Conservation (phyloP, 35 echinoderm and acorn worm genomes). For the Heliocidaris tuberculata region DNA sequence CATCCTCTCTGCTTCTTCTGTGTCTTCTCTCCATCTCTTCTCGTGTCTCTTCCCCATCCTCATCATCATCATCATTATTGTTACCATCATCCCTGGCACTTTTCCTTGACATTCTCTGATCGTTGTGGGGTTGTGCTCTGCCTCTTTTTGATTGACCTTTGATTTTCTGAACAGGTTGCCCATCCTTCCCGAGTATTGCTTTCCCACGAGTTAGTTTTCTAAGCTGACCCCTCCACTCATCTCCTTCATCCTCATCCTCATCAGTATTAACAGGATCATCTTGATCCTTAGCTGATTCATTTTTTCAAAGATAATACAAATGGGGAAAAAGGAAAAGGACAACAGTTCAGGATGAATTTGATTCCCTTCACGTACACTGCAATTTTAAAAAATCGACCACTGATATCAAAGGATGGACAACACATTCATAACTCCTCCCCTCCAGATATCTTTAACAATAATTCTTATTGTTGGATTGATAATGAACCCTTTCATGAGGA, state of each 20-base stretch:
- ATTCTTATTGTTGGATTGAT: too few species aligned
- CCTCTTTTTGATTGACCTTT: background rate
- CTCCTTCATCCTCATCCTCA: background rate
- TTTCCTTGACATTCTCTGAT: background rate
- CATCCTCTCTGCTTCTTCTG: background rate
- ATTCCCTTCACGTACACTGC: background rate
- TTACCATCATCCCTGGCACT: conserved; percentile 3
- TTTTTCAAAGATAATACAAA: background rate
- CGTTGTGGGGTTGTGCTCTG: background rate
- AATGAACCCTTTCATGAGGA: too few species aligned
- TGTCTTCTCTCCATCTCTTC: background rate
- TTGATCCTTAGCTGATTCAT: background rate
- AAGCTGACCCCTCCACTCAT: background rate
- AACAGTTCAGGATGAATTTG: background rate
- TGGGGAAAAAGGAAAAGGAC: background rate
- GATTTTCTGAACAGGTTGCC: conserved; percentile 27
- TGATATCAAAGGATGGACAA: background rate
- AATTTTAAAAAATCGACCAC: background rate
- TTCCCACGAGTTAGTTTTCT: conserved; percentile 39
- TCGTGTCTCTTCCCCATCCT: conserved; percentile 38
- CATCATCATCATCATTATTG: background rate
- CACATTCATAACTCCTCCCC: background rate
- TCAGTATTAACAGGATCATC: background rate
- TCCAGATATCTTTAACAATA: too few species aligned
- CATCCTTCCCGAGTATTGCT: conserved; percentile 51